These are phyloP conservation scores for Gonioctena quinquepunctata DNA, from an alignment of 1,140 invertebrate genomes.

Conservation along the genomic window DNA sequence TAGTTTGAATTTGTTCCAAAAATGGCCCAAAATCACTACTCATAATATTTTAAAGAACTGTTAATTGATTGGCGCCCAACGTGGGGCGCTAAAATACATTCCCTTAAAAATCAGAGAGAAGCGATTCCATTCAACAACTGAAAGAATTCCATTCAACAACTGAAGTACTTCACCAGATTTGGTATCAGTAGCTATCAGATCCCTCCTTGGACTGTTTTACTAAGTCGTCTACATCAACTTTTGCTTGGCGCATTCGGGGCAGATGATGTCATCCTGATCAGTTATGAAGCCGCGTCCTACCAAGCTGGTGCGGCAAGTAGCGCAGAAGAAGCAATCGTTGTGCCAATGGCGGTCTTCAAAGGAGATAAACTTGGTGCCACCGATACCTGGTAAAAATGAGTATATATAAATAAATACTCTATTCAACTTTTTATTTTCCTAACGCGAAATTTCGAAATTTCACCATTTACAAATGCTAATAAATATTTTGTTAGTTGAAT, in stretches of 20 bases:
- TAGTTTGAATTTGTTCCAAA: too few relatives aligned
- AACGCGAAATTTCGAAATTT: too few relatives aligned
- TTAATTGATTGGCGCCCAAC: not conserved
- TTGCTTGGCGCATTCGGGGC: constrained; percentile 97
- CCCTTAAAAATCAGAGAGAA: not conserved
- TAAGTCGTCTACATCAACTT: constrained; percentile 78
- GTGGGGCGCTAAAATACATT: not conserved
- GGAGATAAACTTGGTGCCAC: not conserved
- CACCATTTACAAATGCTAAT: too few relatives aligned
- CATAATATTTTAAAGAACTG: not conserved
- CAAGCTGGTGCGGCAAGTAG: constrained; percentile 90
- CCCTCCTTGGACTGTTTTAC: not conserved
- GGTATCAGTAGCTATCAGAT: not conserved
- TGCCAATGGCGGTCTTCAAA: constrained; percentile 87
- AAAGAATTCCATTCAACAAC: not conserved
- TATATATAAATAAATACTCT: not conserved
- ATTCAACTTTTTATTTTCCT: too few relatives aligned
- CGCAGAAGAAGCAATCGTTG: constrained; percentile 99
- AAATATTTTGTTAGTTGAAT: too few relatives aligned
- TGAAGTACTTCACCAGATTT: not conserved
- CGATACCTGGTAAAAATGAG: not conserved
- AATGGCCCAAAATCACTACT: not conserved
- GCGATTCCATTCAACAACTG: too few relatives aligned
- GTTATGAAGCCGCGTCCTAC: constrained; percentile 99
- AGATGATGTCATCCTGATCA: constrained; percentile 95